phyloP scores from a whole-genome alignment of 2,113 vertebrate species.

The Crocuta crocuta region DNA sequence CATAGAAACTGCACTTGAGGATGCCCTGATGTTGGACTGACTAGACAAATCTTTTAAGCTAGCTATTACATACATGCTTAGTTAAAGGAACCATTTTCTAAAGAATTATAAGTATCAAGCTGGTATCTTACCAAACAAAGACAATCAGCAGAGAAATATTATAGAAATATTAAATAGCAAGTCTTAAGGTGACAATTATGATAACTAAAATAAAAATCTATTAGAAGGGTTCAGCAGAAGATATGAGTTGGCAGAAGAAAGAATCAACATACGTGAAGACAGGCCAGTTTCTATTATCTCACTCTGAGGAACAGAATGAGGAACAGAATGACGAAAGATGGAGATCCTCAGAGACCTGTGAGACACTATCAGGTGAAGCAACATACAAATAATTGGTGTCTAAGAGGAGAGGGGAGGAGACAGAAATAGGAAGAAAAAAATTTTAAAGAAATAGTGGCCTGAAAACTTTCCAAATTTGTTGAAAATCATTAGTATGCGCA shows the following conservation, averaged over 20 bases:
- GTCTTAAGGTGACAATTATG: background rate
- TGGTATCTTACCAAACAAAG: background rate
- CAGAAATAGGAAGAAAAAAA: background rate
- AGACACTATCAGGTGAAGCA: background rate
- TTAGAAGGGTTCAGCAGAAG: background rate
- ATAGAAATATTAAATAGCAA: background rate
- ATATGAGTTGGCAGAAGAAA: background rate
- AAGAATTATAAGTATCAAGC: background rate
- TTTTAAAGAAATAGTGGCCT: background rate
- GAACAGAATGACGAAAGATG: background rate
- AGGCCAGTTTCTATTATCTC: no score
- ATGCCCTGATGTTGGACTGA: background rate
- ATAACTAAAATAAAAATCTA: background rate
- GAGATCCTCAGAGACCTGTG: background rate
- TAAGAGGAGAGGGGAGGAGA: background rate
- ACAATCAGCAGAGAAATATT: background rate
- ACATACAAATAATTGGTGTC: no score
- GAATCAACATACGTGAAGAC: background rate
- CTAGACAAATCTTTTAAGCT: background rate
- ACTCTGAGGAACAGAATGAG: background rate
- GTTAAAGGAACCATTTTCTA: background rate
- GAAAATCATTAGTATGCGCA: background rate
- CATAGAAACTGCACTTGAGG: background rate
- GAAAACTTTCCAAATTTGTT: background rate
- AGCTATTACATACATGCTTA: background rate